Conservation (phyloP, 2,113 vertebrate genomes). For the Embiotoca jacksoni region DNA sequence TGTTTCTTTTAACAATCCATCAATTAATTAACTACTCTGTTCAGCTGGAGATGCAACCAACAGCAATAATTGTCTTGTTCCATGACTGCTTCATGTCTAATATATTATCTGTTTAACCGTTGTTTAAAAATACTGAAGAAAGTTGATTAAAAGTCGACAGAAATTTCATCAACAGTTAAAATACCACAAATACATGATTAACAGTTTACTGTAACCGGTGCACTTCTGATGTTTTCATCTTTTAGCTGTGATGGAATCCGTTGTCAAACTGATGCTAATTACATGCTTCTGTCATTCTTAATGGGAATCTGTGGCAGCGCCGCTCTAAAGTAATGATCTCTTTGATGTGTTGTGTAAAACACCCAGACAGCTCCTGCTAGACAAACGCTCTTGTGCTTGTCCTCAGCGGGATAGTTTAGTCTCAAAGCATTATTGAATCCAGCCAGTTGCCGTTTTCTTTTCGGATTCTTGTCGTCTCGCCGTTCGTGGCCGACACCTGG, state of each 20-base stretch:
- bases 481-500: conserved; percentile 38
- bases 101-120: too few species aligned
- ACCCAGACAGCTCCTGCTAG: neutral
- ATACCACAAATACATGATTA: too few species aligned
- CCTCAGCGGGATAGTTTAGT: neutral
- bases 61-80: too few species aligned
- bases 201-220: too few species aligned
- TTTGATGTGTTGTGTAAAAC: neutral
- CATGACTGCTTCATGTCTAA: too few species aligned
- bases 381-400: neutral
- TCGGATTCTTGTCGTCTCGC: conserved; percentile 6
- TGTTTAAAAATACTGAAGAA: too few species aligned
- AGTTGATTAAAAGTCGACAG: too few species aligned
- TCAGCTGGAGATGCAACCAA: neutral
- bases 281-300: neutral
- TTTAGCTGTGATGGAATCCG: neutral
- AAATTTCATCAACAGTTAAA: too few species aligned
- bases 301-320: neutral
- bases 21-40: neutral
- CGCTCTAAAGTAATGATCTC: neutral
- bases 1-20: neutral
- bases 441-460: neutral
- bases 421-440: neutral
- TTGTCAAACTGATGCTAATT: neutral
- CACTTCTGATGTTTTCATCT: too few species aligned